Evolutionary conservation across 2,888 invertebrate genomes (phyloP), one percentile per base, ranked within the genome.

Genomic region (Carcina quercana): DNA sequence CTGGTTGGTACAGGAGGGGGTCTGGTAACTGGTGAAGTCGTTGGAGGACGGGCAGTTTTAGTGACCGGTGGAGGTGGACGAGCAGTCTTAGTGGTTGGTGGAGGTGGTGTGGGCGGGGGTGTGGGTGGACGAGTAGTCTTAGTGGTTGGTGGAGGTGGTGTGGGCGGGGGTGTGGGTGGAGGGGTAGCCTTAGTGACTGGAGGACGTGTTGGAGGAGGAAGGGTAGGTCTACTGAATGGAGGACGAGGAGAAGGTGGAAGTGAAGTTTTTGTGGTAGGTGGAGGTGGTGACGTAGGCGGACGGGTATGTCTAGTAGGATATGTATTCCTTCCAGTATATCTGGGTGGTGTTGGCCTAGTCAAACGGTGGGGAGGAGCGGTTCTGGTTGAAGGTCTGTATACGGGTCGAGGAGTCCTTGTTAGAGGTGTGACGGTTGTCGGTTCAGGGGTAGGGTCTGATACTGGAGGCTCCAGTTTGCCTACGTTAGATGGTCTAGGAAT

Each of bases 371-470:
- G 3, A 5, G 11, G 13, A 11, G 22, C 10, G 22, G 22, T 22
- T 24, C 22, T 22, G 4, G 11, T 22, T 22, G 22, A 5, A 3
- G 22, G 5, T 22, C 22, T 22, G n/a, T n/a, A n/a, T n/a, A n/a
- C n/a, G n/a, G 22, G 22, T 22, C 11, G n/a, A 22, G 10, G 22
- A n/a, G 5, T 17, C 17, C 5, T 17, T 17, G 7, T 7, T 7
- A 17, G 17, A 17, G 17, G 17, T 5, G 17, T 7, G 5, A 17
- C 6, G 15, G 25, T 13, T 33, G 25, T n/a, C n/a, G 35, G 19
- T 26, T 34, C 29, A 14, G 30, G 31, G 2, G 30, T 10, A 17
- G 36, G 14, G 12, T 17, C 11, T 8, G 30, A 21, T n/a, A n/a
- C 8, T 20, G 24, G n/a, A 7, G 30, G 29, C 15, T 27, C 34